These are phyloP conservation scores for Malacoctenus gilli DNA, from an alignment of 2,797 vertebrate genomes.

Conservation along the genomic window DNA sequence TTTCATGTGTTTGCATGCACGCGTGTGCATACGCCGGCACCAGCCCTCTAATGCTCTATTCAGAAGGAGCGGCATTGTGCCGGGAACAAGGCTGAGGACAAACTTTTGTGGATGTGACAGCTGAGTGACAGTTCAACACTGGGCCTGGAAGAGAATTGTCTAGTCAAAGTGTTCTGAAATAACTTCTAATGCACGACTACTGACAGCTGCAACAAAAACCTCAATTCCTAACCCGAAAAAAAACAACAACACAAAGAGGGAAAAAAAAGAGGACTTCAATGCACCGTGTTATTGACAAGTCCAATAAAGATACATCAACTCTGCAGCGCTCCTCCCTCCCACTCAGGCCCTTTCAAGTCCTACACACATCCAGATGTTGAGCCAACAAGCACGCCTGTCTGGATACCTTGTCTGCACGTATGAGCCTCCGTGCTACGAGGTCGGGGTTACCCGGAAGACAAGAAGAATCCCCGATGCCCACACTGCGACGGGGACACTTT, in stretches of 20 bases:
- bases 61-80: conserved; percentile 61
- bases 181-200: conserved; percentile 55
- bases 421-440: too few relatives aligned
- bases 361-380: conserved; percentile 18
- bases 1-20: conserved; percentile 1
- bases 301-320: conserved; percentile 35
- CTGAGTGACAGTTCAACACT: conserved; percentile 68
- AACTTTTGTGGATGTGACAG: conserved; percentile 70
- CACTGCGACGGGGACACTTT: too few relatives aligned
- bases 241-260: neutral
- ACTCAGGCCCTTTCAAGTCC: conserved; percentile 25
- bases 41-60: conserved; percentile 44
- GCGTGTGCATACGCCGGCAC: conserved; percentile 1
- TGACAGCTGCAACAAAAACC: conserved; percentile 71
- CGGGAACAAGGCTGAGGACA: conserved; percentile 56
- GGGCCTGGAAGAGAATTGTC: conserved; percentile 57
- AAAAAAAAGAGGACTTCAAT: conserved; percentile 45
- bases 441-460: too few relatives aligned
- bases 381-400: conserved; percentile 8
- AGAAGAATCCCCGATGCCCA: too few relatives aligned
- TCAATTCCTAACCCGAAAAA: conserved; percentile 19
- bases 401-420: neutral
- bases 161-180: conserved; percentile 66
- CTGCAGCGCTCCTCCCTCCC: conserved; percentile 17
- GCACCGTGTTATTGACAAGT: conserved; percentile 39